phyloP scores from a whole-genome alignment of 1,140 invertebrate species.

The Trypoxylus dichotomus region DNA sequence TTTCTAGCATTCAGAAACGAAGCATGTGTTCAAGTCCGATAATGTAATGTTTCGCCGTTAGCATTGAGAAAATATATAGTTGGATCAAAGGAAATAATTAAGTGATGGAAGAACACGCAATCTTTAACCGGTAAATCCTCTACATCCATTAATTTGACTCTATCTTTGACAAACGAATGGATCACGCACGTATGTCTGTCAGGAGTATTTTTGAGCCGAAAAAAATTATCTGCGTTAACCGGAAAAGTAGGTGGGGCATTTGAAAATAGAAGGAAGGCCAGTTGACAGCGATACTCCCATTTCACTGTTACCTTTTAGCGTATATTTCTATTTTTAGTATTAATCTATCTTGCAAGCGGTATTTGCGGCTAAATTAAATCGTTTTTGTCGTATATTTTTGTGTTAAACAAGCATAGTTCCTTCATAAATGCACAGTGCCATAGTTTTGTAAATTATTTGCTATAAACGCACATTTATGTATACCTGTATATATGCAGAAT shows the following conservation, averaged over 20 bases:
- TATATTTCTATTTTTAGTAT: background rate
- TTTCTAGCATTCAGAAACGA: background rate
- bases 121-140: background rate
- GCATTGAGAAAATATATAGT: background rate
- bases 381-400: no score
- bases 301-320: background rate
- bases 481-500: no score
- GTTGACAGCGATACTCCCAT: no score
- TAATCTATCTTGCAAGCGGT: no score
- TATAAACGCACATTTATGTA: no score
- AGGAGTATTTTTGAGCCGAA: background rate
- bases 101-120: background rate
- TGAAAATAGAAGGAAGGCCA: background rate
- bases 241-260: background rate
- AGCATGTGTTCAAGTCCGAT: background rate
- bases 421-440: no score
- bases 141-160: constrained; percentile 8
- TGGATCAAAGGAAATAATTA: background rate
- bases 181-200: constrained; percentile 31
- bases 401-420: no score
- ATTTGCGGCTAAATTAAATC: no score
- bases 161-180: constrained; percentile 19
- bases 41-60: background rate
- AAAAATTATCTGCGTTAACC: background rate
- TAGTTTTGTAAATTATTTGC: no score